These are phyloP conservation scores for Thryonomys swinderianus DNA, from an alignment of 2,113 vertebrate genomes.

Conservation along the genomic window DNA sequence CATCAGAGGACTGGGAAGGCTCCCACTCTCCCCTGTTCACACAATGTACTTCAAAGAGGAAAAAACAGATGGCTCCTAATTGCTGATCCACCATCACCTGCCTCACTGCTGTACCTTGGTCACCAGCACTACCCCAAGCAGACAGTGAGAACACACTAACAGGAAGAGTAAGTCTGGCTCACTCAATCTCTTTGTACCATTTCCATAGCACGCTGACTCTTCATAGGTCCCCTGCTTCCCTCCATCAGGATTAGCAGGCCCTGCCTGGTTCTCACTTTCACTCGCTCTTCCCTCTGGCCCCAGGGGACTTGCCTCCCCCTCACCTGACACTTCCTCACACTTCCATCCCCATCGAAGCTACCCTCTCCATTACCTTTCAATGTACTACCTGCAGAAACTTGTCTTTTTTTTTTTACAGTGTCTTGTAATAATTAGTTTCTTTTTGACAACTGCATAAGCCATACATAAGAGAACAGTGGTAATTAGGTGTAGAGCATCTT, in stretches of 20 bases:
- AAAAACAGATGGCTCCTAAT: not conserved
- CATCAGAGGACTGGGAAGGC: fast-evolving
- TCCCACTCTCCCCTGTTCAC: not conserved
- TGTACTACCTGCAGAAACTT: not conserved
- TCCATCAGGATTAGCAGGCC: not conserved
- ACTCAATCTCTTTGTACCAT: not conserved
- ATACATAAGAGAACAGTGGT: not conserved
- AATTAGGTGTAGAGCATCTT: not conserved
- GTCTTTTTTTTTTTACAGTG: not conserved
- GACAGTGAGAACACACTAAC: not conserved
- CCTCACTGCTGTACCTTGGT: not conserved
- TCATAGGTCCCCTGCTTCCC: not conserved
- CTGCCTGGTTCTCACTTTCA: fast-evolving
- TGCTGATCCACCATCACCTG: not conserved
- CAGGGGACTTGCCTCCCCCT: fast-evolving
- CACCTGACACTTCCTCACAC: not conserved
- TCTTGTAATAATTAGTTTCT: not conserved
- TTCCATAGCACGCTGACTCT: not conserved
- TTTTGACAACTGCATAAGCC: not conserved
- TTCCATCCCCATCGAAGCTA: fast-evolving
- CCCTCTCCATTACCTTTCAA: not conserved
- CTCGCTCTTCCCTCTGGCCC: too few species aligned
- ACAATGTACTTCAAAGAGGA: not conserved
- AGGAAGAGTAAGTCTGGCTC: not conserved
- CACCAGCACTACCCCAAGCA: not conserved